Evolutionary conservation across 2,113 vertebrate genomes (phyloP), one percentile per base, ranked within the genome.

Genomic region (Sturnus vulgaris): DNA sequence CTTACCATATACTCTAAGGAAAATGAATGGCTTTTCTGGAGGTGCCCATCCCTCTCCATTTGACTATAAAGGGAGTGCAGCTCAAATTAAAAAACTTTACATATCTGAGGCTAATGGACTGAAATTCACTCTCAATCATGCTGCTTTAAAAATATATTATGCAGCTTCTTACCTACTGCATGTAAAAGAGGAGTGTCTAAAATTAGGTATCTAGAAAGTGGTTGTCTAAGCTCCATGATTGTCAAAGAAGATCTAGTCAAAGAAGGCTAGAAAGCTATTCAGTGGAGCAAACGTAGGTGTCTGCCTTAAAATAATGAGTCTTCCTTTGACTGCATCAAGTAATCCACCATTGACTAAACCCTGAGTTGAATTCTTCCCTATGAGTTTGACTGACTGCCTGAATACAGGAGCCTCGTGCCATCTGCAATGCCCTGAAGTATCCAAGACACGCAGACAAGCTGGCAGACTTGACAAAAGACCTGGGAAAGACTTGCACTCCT

Each of bases 221-320:
- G 17, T 81, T 94, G 59, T 59, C 82, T 95, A 86, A 94, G 60
- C 27, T 80, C 42, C 75, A 25, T 72, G 92, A 82, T 17, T 88
- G 52, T 86, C 35, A 81, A 63, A 93, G 82, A 73, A 90, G 69
- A 83, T 55, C 35, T 63, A 83, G 82, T 81, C 76, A 90, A 82
- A 94, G 78, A 75, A 82, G 39, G 65, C 42, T 90, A 88, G 50
- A 77, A 90, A 94, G 71, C 82, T 94, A 86, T 88, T 92, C 80
- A 83, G 55, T 7, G 2, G 50, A 86, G 71, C 59, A 86, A 88
- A 81, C 49, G 71, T 92, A 90, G 85, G 79, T 93, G 79, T 95
- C 59, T 88, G 6, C 79, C 71, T 90, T 16, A 80, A 88, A 92
- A 95, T 76, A 88, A 82, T 44, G 42, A 82, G 35, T 35, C 71